Percentiles rank a stretch among this genome's conserved stretches.
Conservation (phyloP, 2,113 vertebrate genomes). For the Hemiprocne comata region DNA sequence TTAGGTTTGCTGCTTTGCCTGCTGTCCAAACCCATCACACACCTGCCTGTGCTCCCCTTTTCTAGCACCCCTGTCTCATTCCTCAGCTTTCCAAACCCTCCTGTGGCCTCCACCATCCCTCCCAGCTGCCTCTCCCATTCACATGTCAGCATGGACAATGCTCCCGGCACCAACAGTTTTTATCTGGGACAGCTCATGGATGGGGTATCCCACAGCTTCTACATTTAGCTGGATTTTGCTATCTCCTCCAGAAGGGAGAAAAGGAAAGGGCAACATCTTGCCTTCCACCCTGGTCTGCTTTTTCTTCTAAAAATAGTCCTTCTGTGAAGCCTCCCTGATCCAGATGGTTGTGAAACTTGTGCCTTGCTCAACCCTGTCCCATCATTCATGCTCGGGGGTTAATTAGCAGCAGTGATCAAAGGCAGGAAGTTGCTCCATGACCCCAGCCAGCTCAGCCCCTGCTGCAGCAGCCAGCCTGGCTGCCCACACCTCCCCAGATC, state of each 20-base stretch:
- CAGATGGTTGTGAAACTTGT: not conserved
- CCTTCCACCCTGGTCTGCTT: not conserved
- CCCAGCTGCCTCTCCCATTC: not conserved
- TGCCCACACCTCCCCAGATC: not conserved
- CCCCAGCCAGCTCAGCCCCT: not conserved
- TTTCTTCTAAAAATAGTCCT: not conserved
- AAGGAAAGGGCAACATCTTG: not conserved
- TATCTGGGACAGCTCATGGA: not conserved
- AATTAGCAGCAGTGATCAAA: not conserved
- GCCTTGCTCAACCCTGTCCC: not conserved
- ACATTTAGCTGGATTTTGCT: not conserved
- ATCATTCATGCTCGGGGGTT: not conserved
- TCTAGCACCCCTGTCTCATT: not conserved
- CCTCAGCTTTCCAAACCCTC: not conserved
- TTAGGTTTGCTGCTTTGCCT: not conserved
- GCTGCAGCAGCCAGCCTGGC: accelerated
- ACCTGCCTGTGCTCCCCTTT: not conserved
- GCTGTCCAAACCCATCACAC: not conserved
- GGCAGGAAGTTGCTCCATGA: not conserved
- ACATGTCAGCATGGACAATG: not conserved
- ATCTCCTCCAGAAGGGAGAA: not conserved
- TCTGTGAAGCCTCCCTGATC: not conserved
- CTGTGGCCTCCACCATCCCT: not conserved
- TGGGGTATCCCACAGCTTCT: not conserved
- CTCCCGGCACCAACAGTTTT: not conserved